phyloP scores from a whole-genome alignment of 2,888 invertebrate genomes.

The Trachelus stipa region DNA sequence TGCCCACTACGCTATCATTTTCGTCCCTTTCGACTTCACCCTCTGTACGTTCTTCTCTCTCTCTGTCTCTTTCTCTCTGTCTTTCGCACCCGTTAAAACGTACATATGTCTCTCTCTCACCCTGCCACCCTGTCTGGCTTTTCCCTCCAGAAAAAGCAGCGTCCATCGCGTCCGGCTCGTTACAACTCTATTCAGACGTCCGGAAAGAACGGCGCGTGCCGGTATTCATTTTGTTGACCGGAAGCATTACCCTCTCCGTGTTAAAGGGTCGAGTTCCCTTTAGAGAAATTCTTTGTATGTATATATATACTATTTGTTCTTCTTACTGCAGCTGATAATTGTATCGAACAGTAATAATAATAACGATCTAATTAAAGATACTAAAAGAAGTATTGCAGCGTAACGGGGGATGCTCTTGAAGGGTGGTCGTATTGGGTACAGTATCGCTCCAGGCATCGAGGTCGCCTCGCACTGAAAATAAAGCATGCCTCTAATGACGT shows the following conservation, averaged over 20 bases:
- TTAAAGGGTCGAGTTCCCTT: neutral
- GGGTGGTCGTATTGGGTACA: slow-evolving; percentile 3
- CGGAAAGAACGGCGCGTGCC: slow-evolving; percentile 62
- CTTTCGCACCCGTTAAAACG: slow-evolving; percentile 33
- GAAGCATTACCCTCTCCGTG: slow-evolving; percentile 55
- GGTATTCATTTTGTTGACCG: slow-evolving; percentile 64
- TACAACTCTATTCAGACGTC: slow-evolving; percentile 66
- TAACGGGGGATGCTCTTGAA: neutral
- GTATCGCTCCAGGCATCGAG: slow-evolving; percentile 1
- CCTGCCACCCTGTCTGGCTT: slow-evolving; percentile 1
- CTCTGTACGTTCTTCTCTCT: slow-evolving; percentile 33
- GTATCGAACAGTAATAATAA: neutral
- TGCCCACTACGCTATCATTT: slow-evolving; percentile 15
- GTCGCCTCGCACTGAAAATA: slow-evolving; percentile 45
- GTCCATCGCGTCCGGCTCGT: slow-evolving; percentile 53
- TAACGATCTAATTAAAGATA: neutral
- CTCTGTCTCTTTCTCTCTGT: slow-evolving; percentile 21
- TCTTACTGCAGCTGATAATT: neutral
- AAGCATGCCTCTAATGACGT: slow-evolving; percentile 62
- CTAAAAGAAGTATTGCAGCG: neutral
- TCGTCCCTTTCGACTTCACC: slow-evolving; percentile 17
- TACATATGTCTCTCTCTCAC: slow-evolving; percentile 30
- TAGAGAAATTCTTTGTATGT: neutral
- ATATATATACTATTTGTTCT: neutral
- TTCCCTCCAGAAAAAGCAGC: neutral